Conservation (phyloP, 92 coral and sea anemone genomes). For the Parazoanthus atlanticus region DNA sequence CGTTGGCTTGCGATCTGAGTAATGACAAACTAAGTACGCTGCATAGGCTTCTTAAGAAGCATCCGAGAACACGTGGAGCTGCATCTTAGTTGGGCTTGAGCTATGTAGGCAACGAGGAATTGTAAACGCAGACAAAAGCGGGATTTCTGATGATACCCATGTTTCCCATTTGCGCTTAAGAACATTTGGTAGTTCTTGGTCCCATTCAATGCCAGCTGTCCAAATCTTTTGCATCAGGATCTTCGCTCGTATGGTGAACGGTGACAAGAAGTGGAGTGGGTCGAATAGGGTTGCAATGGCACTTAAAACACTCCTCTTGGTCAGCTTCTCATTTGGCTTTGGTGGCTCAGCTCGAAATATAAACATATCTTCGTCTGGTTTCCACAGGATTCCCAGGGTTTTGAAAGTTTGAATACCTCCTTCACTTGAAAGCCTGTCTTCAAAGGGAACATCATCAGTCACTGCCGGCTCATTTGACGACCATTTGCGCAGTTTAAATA, state of each 20-base stretch:
- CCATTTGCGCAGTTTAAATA: too few relatives aligned
- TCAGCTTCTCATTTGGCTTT: too few relatives aligned
- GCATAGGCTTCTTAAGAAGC: too few relatives aligned
- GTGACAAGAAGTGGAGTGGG: conserved; percentile 25
- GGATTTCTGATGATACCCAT: conserved; percentile 41
- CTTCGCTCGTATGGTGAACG: conserved; percentile 53
- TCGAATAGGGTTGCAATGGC: too few relatives aligned
- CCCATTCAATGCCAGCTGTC: too few relatives aligned
- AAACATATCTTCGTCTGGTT: too few relatives aligned
- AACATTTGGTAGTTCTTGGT: too few relatives aligned
- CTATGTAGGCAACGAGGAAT: conserved; percentile 23
- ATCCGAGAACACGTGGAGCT: not conserved
- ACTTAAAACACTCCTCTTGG: not conserved
- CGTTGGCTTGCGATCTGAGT: too few relatives aligned
- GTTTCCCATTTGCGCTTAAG: conserved; percentile 18
- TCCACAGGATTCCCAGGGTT: conserved; percentile 17
- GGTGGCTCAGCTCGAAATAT: conserved; percentile 27
- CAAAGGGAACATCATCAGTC: too few relatives aligned
- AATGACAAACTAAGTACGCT: too few relatives aligned
- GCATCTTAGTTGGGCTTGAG: not conserved
- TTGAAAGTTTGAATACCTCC: too few relatives aligned
- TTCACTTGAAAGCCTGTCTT: too few relatives aligned
- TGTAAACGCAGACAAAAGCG: conserved; percentile 3
- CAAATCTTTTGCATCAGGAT: conserved; percentile 46
- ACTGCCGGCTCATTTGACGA: conserved; percentile 47